Base-by-base conservation (phyloP, 2,113 vertebrate species). In the Sorex araneus region DNA sequence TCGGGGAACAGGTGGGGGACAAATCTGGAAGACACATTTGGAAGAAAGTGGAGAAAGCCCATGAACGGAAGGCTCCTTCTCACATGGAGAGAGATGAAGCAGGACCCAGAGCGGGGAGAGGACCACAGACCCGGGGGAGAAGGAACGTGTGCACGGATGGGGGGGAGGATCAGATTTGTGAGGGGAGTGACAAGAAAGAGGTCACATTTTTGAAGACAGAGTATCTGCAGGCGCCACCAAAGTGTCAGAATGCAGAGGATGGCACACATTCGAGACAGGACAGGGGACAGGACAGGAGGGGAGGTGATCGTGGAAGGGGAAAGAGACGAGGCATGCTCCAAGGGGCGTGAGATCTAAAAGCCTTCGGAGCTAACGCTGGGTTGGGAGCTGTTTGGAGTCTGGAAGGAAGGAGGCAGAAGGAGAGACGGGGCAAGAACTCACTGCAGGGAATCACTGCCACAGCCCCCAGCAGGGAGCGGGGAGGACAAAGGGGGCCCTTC, bases 11-110 rank as follows among this genome's bases (percentile, higher is more conserved):
- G 73, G 40, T 10, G 1, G 54, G 66, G 73, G 43, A 43, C 76
- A 93, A 79, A 40, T 21, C 40, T 16, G 71, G 87, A 83, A 80
- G 82, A 43, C 40, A 92, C 73, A 78, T 54, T 60, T 84, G 92
- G 73, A 75, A 87, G 84, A 36, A 3, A 78, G 50, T n/a, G 9
- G 77, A 71, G 63, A 89, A 43, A 28, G 12, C 25, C 74, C 88
- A 2, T 15, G 84, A 43, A 77, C 43, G n/a, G 23, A 60, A 64
- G 23, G 28, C 34, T 40, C 19, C 0, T 45, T 60, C 25, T 75
- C 34, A 7, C 82, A 28, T 0, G 47, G 57, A 73, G 86, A 77
- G 89, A 74, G 79, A 83, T 8, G 77, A 63, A 57, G 27, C 45
- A 76, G 30, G 71, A 40, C 23, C 27, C 81, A 94, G 47, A 64